phyloP scores from a whole-genome alignment of 2,888 invertebrate species.

The Macrosoma leucophasiata region DNA sequence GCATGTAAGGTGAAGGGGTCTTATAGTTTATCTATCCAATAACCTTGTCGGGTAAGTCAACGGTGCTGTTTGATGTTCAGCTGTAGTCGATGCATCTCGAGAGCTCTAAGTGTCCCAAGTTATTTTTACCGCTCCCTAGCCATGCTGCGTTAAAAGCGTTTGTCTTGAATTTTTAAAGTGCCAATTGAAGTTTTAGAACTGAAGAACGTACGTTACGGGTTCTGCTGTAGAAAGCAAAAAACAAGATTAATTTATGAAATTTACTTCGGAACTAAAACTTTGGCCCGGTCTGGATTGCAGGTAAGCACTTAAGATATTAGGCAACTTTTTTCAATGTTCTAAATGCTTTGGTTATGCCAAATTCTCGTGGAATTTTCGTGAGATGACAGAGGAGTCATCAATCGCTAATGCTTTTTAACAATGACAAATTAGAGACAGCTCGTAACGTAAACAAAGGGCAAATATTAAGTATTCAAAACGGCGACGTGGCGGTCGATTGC shows the following conservation, averaged over 20 bases:
- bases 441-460: slow-evolving; percentile 40
- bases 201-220: slow-evolving; percentile 32
- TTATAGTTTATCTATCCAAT: slow-evolving; percentile 47
- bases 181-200: slow-evolving; percentile 53
- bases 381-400: no score
- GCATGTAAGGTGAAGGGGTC: slow-evolving; percentile 18
- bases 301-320: no score
- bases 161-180: slow-evolving; percentile 68
- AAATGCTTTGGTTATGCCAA: no score
- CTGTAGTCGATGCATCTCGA: slow-evolving; percentile 35
- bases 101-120: slow-evolving; percentile 47
- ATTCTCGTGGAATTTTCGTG: no score
- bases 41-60: slow-evolving; percentile 54
- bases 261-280: no score
- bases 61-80: slow-evolving; percentile 48
- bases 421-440: slow-evolving; percentile 17
- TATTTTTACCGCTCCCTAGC: slow-evolving; percentile 54
- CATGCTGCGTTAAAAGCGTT: slow-evolving; percentile 58
- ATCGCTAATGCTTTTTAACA: no score
- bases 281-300: no score
- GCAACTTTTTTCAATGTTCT: no score
- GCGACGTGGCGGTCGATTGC: slow-evolving; percentile 54
- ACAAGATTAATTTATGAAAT: no score
- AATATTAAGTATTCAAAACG: slow-evolving; percentile 55
- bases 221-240: no score